Evolutionary conservation across 2,888 invertebrate species (phyloP).

Genomic region (Lasioglossum malachurum): DNA sequence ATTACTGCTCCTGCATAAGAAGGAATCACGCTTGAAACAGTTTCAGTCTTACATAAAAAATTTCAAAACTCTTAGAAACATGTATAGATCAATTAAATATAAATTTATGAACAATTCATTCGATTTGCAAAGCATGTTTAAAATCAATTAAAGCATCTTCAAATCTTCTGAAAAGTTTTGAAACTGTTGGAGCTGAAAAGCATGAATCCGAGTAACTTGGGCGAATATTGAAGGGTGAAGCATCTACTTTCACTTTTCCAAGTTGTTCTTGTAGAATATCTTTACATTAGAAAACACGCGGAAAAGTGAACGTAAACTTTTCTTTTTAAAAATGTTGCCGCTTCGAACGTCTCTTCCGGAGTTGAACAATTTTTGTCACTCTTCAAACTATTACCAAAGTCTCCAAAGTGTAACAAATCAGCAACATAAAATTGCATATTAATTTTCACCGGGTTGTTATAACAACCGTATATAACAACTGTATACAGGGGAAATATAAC

Average conservation of each 20-base stretch:
- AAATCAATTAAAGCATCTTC: neutral
- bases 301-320: neutral
- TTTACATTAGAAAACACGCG: neutral
- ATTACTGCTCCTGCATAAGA: neutral
- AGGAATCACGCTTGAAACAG: too few relatives aligned
- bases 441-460: too few relatives aligned
- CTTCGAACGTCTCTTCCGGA: neutral
- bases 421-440: too few relatives aligned
- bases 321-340: neutral
- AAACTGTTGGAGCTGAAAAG: neutral
- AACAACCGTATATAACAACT: too few relatives aligned
- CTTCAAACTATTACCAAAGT: neutral
- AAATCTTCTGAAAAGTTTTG: neutral
- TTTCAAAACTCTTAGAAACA: neutral
- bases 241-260: neutral
- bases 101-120: neutral
- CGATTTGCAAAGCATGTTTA: neutral
- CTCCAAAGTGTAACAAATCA: too few relatives aligned
- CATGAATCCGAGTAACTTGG: neutral
- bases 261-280: neutral
- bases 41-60: neutral
- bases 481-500: too few relatives aligned
- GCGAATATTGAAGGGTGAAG: neutral
- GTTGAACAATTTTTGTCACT: neutral
- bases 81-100: neutral